phyloP scores from a whole-genome alignment of 2,797 vertebrate genomes.

The Sarcoramphus papa region DNA sequence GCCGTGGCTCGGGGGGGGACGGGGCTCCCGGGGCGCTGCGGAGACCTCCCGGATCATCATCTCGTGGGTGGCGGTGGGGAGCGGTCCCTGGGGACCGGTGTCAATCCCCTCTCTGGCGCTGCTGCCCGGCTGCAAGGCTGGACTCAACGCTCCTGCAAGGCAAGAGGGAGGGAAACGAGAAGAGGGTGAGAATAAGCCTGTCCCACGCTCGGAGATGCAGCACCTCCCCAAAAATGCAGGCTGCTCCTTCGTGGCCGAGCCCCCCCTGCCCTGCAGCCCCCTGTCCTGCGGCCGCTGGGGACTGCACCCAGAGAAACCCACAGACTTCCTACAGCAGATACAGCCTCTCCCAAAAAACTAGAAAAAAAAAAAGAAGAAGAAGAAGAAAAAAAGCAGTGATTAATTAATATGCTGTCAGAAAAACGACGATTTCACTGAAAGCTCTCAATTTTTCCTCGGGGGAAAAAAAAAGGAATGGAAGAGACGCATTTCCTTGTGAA shows the following conservation, averaged over 20 bases:
- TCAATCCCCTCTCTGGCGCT: not conserved
- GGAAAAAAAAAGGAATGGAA: not conserved
- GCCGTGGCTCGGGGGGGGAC: not conserved
- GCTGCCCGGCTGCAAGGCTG: not conserved
- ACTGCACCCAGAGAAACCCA: not conserved
- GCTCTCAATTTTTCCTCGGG: not conserved
- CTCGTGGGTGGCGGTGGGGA: not conserved
- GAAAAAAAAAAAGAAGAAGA: too few species aligned
- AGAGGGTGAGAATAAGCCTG: not conserved
- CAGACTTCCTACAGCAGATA: not conserved
- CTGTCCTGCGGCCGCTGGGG: not conserved
- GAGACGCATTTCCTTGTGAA: not conserved
- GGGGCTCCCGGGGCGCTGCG: not conserved
- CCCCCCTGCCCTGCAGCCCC: not conserved
- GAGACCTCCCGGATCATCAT: not conserved
- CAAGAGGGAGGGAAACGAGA: not conserved
- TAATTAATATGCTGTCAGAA: slow-evolving; percentile 22
- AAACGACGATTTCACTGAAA: not conserved
- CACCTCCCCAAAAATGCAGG: not conserved
- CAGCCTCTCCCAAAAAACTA: not conserved
- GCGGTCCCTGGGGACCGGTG: not conserved
- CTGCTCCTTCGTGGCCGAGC: not conserved
- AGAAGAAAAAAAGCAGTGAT: not conserved
- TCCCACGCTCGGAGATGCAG: not conserved
- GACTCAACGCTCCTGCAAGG: not conserved